Conservation (phyloP, 2,113 vertebrate species). For the Rhabdomys dilectus region DNA sequence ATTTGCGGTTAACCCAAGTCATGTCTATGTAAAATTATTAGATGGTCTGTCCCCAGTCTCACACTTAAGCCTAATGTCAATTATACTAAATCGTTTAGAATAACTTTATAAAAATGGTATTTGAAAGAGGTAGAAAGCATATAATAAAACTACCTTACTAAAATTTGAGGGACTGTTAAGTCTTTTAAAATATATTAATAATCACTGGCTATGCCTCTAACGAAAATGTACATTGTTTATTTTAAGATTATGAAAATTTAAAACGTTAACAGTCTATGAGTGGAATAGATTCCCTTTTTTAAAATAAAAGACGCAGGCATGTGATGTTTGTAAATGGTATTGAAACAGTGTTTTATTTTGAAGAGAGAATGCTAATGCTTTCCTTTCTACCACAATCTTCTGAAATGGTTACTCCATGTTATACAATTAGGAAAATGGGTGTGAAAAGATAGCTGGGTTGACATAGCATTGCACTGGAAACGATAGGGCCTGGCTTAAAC, state of each 20-base stretch:
- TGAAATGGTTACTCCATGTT: constrained; percentile 28
- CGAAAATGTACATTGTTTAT: neutral
- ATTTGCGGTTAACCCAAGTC: constrained; percentile 66
- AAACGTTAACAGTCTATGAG: neutral
- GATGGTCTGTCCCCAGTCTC: neutral
- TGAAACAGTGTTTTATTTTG: constrained; percentile 4
- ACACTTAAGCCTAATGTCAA: constrained; percentile 46
- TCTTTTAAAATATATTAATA: neutral
- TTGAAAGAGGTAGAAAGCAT: constrained; percentile 15
- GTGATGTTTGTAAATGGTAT: neutral
- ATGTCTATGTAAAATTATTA: constrained; percentile 62
- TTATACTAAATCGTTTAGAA: constrained; percentile 49
- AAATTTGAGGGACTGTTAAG: neutral
- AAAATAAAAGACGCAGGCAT: neutral
- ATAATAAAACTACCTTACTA: neutral
- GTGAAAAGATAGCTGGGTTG: too few relatives aligned
- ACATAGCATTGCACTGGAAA: neutral
- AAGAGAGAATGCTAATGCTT: constrained; percentile 13
- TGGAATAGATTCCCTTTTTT: too few relatives aligned
- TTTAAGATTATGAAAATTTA: neutral
- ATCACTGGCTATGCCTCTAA: neutral
- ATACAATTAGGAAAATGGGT: neutral
- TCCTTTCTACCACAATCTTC: neutral
- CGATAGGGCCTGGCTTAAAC: neutral
- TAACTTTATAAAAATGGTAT: constrained; percentile 15